These are phyloP conservation scores for Brachystomella parvula DNA, from an alignment of 1,140 invertebrate genomes.

Conservation along the genomic window DNA sequence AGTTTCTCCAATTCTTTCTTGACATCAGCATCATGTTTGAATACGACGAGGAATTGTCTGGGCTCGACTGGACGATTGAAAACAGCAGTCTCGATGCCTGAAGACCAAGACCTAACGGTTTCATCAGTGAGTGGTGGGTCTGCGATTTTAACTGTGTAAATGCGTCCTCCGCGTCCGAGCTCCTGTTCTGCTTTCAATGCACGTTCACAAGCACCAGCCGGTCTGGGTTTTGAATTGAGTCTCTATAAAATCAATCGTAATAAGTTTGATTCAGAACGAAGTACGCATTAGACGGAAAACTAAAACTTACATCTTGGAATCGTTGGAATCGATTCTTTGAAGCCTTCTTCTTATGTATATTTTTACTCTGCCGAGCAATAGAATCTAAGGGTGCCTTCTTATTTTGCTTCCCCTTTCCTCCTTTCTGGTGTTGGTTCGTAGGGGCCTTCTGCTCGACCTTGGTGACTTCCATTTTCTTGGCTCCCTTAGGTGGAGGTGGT, in stretches of 20 bases:
- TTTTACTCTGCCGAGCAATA: background rate
- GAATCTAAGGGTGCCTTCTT: background rate
- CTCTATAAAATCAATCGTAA: constrained; percentile 17
- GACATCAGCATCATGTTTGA: constrained; percentile 21
- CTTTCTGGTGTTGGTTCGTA: background rate
- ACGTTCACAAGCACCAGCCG: constrained; percentile 13
- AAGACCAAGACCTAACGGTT: constrained; percentile 10
- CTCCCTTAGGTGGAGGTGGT: constrained; percentile 6
- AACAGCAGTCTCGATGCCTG: constrained; percentile 21
- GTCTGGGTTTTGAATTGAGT: constrained; percentile 12
- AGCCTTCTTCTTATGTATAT: constrained; percentile 5
- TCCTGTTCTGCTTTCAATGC: constrained; percentile 23
- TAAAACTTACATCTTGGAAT: constrained; percentile 16
- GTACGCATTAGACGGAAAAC: background rate
- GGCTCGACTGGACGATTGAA: constrained; percentile 27
- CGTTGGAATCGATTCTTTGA: constrained; percentile 22
- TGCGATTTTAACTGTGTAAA: constrained; percentile 18
- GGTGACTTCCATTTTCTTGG: constrained; percentile 10
- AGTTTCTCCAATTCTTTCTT: constrained; percentile 27
- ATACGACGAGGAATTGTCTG: constrained; percentile 22
- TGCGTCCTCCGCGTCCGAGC: background rate
- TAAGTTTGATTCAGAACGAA: background rate
- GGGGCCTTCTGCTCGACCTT: background rate
- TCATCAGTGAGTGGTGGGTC: constrained; percentile 20
- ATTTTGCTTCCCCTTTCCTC: background rate